These are phyloP conservation scores for Aptenodytes patagonicus DNA, from an alignment of 2,113 vertebrate genomes.

Conservation along the genomic window DNA sequence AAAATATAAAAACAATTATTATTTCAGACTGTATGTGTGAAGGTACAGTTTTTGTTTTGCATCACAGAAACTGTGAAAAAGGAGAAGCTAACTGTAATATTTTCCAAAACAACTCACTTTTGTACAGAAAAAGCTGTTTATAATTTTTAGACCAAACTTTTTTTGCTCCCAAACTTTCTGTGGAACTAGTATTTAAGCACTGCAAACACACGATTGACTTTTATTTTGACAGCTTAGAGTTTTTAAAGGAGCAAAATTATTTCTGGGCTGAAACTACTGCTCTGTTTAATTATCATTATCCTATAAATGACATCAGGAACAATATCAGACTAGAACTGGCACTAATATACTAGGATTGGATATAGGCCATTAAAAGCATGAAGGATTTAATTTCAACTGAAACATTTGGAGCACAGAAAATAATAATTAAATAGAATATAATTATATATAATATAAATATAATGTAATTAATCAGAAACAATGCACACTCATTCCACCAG, in stretches of 20 bases:
- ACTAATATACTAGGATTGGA: not conserved
- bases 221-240: not conserved
- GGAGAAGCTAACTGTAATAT: not conserved
- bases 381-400: not conserved
- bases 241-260: not conserved
- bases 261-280: not conserved
- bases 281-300: not conserved
- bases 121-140: not conserved
- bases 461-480: not conserved
- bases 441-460: too few relatives aligned
- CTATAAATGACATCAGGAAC: not conserved
- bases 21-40: not conserved
- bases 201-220: not conserved
- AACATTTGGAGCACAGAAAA: not conserved
- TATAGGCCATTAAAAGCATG: not conserved
- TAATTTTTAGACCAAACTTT: not conserved
- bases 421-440: not conserved
- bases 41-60: not conserved
- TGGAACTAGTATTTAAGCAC: not conserved
- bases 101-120: not conserved
- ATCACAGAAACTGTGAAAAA: not conserved
- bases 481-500: not conserved
- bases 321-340: not conserved
- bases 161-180: not conserved
- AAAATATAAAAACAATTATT: not conserved